phyloP scores from a whole-genome alignment of 2,113 vertebrate genomes.

The Cololabis saira region DNA sequence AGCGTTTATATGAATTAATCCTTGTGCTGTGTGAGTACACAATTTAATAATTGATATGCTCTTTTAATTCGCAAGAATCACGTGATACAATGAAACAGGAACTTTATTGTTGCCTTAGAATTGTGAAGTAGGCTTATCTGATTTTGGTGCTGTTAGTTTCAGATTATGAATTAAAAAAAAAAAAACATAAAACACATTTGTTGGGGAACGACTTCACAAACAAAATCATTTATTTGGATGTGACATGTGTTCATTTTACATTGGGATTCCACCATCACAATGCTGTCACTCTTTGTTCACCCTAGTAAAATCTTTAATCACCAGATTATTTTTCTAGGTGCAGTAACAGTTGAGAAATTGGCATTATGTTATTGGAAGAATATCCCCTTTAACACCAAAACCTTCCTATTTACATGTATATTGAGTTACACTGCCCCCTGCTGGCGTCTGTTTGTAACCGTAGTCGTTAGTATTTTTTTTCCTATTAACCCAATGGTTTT shows the following conservation, averaged over 20 bases:
- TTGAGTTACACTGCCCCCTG: slow-evolving; percentile 44
- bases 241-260: no score
- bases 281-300: not conserved
- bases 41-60: no score
- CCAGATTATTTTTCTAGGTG: no score
- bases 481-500: no score
- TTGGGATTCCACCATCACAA: not conserved
- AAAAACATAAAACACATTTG: not conserved
- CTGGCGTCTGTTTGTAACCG: slow-evolving; percentile 1
- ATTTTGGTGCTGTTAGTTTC: not conserved
- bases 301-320: no score
- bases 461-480: no score
- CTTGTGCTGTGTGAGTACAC: not conserved
- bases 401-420: not conserved
- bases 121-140: not conserved
- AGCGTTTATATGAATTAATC: not conserved
- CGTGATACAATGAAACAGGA: not conserved
- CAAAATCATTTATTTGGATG: no score
- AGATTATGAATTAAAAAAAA: not conserved
- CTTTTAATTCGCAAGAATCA: no score
- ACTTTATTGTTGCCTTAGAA: not conserved
- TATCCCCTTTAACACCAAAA: not conserved
- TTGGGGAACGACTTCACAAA: no score
- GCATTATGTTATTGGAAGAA: not conserved
- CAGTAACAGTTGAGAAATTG: not conserved